Base-by-base conservation (phyloP, 1,140 invertebrate species). In the Pissodes strobi region DNA sequence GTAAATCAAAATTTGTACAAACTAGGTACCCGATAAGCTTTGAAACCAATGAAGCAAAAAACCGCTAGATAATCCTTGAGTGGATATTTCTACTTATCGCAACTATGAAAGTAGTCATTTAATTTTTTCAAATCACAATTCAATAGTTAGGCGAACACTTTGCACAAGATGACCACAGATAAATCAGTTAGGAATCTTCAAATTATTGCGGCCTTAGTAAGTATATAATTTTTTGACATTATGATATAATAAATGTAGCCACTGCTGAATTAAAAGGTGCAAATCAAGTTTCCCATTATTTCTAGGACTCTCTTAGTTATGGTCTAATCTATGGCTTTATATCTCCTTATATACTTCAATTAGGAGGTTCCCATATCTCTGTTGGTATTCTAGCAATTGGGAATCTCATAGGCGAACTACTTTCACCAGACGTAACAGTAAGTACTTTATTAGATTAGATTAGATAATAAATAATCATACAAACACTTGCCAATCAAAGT, bases 231-330 rank as follows among this genome's bases (percentile, higher is more conserved):
- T 45, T 45, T 30, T 53, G 4, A 25, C 2, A 22, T n/a, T 37
- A 48, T 51, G 12, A 22, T 19, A 45, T 17, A 51, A 39, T 17
- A 2, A 34, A 23, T 41, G n/a, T 13, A n/a, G n/a, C n/a, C n/a
- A n/a, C n/a, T n/a, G 8, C 9, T 46, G 8, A 5, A 13, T 4
- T 21, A 6, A 18, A 6, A 21, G n/a, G n/a, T 55, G 3, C n/a
- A n/a, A n/a, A n/a, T n/a, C n/a, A n/a, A n/a, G n/a, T n/a, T n/a
- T n/a, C n/a, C n/a, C n/a, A 9, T 49, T 23, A 38, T 13, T 52
- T 57, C 17, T 13, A 68, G 66, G 61, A 68, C 18, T 68, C 66
- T n/a, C 15, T 68, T 10, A 64, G 66, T 38, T 68, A 64, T 60
- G 66, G 66, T 9, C 15, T 68, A 3, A 68, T 64, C 38, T 68